Evolutionary conservation across 1,140 invertebrate species (phyloP).

Genomic region (Trachymyrmex septentrionalis): DNA sequence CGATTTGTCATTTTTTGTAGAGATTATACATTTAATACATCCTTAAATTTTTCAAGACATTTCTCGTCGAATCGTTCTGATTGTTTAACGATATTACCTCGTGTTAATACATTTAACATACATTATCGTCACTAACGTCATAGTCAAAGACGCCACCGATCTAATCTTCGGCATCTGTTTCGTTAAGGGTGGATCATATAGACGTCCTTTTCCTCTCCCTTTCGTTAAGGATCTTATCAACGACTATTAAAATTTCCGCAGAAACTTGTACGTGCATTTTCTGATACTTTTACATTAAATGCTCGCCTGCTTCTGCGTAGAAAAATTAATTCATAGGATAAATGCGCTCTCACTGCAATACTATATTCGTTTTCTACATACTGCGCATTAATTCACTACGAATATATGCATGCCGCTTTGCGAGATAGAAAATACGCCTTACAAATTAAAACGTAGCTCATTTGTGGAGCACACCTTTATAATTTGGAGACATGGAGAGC

Average conservation of each 20-base stretch:
- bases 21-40: too few relatives aligned
- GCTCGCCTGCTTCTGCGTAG: neutral
- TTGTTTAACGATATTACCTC: neutral
- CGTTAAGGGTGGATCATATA: conserved; percentile 83
- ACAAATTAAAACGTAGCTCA: neutral
- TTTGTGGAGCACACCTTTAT: neutral
- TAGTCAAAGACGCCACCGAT: neutral
- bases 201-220: conserved; percentile 85
- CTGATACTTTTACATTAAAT: conserved; percentile 35
- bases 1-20: too few relatives aligned
- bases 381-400: neutral
- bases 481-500: neutral
- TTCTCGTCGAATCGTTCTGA: neutral
- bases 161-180: conserved; percentile 75
- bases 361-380: conserved; percentile 13
- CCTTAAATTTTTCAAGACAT: neutral
- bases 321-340: conserved; percentile 32
- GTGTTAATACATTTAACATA: conserved; percentile 3
- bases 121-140: neutral
- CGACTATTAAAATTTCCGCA: conserved; percentile 81
- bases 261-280: conserved; percentile 67
- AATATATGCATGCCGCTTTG: neutral
- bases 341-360: neutral
- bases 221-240: conserved; percentile 84
- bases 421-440: neutral